phyloP scores from a whole-genome alignment of 2,888 invertebrate species.

The Penaeus monodon region DNA sequence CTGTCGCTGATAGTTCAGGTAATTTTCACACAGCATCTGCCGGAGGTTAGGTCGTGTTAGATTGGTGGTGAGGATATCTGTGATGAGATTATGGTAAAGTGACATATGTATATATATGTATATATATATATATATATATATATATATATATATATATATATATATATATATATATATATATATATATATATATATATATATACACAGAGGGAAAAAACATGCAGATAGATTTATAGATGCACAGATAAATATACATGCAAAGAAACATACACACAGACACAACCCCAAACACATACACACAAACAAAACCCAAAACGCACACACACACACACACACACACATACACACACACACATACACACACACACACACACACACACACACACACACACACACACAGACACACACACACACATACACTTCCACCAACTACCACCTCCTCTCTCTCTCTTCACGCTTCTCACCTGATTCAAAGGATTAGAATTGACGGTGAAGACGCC shows the following conservation, averaged over 20 bases:
- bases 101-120: background rate
- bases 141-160: background rate
- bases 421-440: background rate
- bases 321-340: too few relatives aligned
- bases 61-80: background rate
- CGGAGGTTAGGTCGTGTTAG: background rate
- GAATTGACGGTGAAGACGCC: slow-evolving; percentile 57
- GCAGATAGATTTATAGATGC: background rate
- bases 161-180: background rate
- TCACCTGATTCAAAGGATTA: slow-evolving; percentile 53
- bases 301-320: too few relatives aligned
- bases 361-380: too few relatives aligned
- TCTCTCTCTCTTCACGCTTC: background rate
- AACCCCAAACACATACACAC: too few relatives aligned
- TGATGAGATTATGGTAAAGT: background rate
- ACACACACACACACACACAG: too few relatives aligned
- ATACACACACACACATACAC: too few relatives aligned
- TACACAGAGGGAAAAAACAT: background rate
- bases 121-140: background rate
- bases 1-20: slow-evolving; percentile 39
- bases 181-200: background rate
- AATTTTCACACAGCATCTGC: slow-evolving; percentile 54
- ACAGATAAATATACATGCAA: background rate
- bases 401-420: too few relatives aligned
- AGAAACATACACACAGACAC: too few relatives aligned